Percentiles rank a stretch among this genome's conserved stretches.
Conservation (phyloP, 2,113 vertebrate species). For the Phodopus roborovskii region DNA sequence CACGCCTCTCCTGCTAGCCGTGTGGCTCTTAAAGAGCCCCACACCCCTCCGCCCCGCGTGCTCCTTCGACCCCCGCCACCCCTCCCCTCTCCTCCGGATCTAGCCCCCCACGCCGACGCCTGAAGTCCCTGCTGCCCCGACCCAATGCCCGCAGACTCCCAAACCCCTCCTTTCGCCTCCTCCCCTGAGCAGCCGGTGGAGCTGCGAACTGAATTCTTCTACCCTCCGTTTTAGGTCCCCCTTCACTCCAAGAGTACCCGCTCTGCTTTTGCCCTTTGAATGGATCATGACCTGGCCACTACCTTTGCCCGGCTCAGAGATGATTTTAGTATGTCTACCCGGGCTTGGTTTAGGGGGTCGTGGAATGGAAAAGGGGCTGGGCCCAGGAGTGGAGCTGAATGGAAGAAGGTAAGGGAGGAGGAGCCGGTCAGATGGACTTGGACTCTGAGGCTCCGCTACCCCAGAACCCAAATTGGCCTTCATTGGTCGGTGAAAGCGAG, state of each 20-base stretch:
- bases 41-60: slow-evolving; percentile 52
- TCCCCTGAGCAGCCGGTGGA: slow-evolving; percentile 64
- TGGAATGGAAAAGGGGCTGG: neutral
- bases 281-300: neutral
- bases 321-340: neutral
- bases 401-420: neutral
- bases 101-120: slow-evolving; percentile 74
- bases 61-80: slow-evolving; percentile 68
- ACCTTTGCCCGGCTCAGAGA: neutral
- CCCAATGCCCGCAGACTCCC: slow-evolving; percentile 38
- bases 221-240: slow-evolving; percentile 10
- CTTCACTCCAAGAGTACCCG: neutral
- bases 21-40: slow-evolving; percentile 79
- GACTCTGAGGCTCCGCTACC: neutral
- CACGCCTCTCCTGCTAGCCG: slow-evolving; percentile 66
- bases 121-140: slow-evolving; percentile 66
- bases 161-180: slow-evolving; percentile 72
- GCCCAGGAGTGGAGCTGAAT: neutral
- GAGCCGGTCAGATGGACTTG: too few relatives aligned
- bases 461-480: neutral
- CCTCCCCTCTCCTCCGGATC: slow-evolving; percentile 71
- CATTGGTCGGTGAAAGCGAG: neutral
- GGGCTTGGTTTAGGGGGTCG: neutral
- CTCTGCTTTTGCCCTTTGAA: slow-evolving; percentile 28
- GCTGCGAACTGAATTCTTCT: slow-evolving; percentile 36